phyloP scores from a whole-genome alignment of 2,888 invertebrate species.

The Amblyjoppa fuscipennis region DNA sequence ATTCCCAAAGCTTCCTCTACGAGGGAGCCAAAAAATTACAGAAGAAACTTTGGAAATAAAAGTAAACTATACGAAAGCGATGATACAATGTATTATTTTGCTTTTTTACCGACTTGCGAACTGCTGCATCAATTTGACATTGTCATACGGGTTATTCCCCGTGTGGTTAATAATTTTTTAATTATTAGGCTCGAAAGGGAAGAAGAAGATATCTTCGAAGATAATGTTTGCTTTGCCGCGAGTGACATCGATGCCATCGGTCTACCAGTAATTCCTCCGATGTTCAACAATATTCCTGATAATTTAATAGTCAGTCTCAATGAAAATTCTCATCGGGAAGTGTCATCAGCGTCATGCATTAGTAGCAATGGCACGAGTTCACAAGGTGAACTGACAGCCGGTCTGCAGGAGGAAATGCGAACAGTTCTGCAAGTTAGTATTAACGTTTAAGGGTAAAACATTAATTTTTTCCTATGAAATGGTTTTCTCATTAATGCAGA shows the following conservation, averaged over 20 bases:
- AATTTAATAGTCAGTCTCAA: conserved; percentile 46
- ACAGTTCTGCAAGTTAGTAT: conserved; percentile 71
- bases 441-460: background rate
- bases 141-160: background rate
- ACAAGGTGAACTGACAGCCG: conserved; percentile 62
- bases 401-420: conserved; percentile 65
- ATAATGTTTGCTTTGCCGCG: conserved; percentile 41
- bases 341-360: conserved; percentile 39
- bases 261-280: conserved; percentile 52
- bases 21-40: too few relatives aligned
- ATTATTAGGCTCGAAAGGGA: conserved; percentile 65
- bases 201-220: conserved; percentile 51
- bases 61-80: too few relatives aligned
- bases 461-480: too few relatives aligned
- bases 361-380: conserved; percentile 16
- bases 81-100: too few relatives aligned
- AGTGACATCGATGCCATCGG: conserved; percentile 50
- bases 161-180: background rate
- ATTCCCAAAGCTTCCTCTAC: too few relatives aligned
- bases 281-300: conserved; percentile 51
- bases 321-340: conserved; percentile 39
- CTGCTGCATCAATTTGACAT: background rate
- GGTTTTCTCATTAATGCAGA: too few relatives aligned
- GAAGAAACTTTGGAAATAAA: too few relatives aligned
- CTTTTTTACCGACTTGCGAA: too few relatives aligned